These are phyloP conservation scores for Porphyrio hochstetteri DNA, from an alignment of 2,113 vertebrate species.

Conservation along the genomic window DNA sequence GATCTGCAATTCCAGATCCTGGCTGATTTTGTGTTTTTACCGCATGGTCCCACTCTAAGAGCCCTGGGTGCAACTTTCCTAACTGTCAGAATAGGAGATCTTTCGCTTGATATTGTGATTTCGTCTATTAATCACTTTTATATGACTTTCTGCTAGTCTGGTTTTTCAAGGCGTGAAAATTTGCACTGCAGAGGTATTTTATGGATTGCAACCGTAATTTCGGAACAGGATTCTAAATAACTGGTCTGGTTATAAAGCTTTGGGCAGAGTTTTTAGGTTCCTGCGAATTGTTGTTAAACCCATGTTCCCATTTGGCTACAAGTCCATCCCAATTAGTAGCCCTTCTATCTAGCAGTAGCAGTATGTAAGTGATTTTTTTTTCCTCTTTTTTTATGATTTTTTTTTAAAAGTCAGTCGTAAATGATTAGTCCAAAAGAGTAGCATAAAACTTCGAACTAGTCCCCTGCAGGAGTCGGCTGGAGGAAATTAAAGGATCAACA, in stretches of 20 bases:
- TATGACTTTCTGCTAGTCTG: slow-evolving; percentile 38
- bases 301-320: slow-evolving; percentile 43
- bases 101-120: not conserved
- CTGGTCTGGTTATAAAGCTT: slow-evolving; percentile 38
- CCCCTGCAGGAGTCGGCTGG: slow-evolving; percentile 73
- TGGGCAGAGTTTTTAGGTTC: slow-evolving; percentile 50
- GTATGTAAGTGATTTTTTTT: slow-evolving; percentile 3
- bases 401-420: slow-evolving; percentile 48
- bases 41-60: not conserved
- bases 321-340: slow-evolving; percentile 61
- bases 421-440: slow-evolving; percentile 68
- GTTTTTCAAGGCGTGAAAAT: slow-evolving; percentile 64
- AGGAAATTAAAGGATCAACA: slow-evolving; percentile 83
- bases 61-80: not conserved
- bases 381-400: not conserved
- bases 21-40: not conserved
- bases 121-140: slow-evolving; percentile 38
- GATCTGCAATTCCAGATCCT: not conserved
- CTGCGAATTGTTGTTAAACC: not conserved
- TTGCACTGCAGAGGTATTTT: slow-evolving; percentile 35
- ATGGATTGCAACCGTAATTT: slow-evolving; percentile 22
- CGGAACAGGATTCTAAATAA: slow-evolving; percentile 13
- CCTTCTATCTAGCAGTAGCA: slow-evolving; percentile 49
- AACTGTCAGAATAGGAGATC: slow-evolving; percentile 16
- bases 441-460: slow-evolving; percentile 56